Evolutionary conservation across 30 jellyfish, hydroid and myxozoan genomes (phyloP), one percentile per base, ranked within the genome.

Genomic region (Hydractinia symbiolongicarpus): DNA sequence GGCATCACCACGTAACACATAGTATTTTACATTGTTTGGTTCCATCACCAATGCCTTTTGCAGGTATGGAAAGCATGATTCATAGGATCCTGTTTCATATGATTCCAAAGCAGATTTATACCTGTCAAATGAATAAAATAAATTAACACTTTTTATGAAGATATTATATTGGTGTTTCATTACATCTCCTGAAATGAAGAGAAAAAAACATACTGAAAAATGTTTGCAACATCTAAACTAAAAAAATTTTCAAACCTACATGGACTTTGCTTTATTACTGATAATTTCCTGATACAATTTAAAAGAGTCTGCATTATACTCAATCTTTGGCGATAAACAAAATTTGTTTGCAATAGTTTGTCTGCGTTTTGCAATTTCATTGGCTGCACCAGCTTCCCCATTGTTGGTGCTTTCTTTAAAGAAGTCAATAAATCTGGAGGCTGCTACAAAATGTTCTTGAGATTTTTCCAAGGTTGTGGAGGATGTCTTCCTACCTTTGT

Each of bases 1-100:
- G 44, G 95, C 86, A 67, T 90, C 94, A 2, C 93, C 97, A 75
- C 85, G 89, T 60, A 68, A 56, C 7, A 69, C 64, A 55, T 75
- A 85, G 44, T 56, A 77, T 56, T 90, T 86, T 6, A 51, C 49
- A 61, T 79, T 75, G 8, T 90, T 94, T 7, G 97, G 95, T 64
- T 80, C 78, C 19, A 90, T 82, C 40, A 74, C 86, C 21, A 86
- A 16, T 14, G 97, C 97, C 79, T 86, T 85, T 6, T 61, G 52
- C 9, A 75, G 74, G 74, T 64, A 13, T 13, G 74, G 40, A n/a
- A 64, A 51, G 40, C 74, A 64, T 7, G 74, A n/a, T 4, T 64
- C 74, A 64, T 64, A 64, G 17, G 19, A 51, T 13, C 16, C 52
- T 51, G 4, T 64, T 44, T 64, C 74, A 64, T n/a, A 64, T 7